These are phyloP conservation scores for Agrotis ipsilon DNA, from an alignment of 2,888 invertebrate genomes.

Conservation along the genomic window DNA sequence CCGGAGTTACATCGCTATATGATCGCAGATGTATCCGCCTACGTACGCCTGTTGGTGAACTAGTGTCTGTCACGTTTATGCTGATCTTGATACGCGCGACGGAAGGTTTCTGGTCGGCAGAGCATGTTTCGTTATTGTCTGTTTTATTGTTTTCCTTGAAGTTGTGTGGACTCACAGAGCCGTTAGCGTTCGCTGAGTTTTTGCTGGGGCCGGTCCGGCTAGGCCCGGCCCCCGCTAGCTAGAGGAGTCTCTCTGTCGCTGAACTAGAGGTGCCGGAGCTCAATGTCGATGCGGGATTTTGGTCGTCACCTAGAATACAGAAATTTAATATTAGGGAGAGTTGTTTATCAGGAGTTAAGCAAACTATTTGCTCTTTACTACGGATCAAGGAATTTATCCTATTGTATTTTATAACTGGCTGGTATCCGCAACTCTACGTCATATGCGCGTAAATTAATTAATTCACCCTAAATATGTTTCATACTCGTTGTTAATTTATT, in stretches of 20 bases:
- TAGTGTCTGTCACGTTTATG: slow-evolving; percentile 86
- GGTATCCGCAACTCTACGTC: too few species aligned
- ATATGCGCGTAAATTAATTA: too few species aligned
- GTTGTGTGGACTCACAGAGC: slow-evolving; percentile 75
- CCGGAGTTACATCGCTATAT: slow-evolving; percentile 87
- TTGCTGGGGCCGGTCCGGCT: slow-evolving; percentile 90
- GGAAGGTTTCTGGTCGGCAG: slow-evolving; percentile 65
- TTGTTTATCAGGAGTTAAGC: too few species aligned
- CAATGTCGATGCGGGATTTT: slow-evolving; percentile 91
- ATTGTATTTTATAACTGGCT: too few species aligned
- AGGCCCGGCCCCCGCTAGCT: slow-evolving; percentile 93
- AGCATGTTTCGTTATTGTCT: slow-evolving; percentile 69
- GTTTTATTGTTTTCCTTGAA: slow-evolving; percentile 71
- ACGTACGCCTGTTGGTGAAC: slow-evolving; percentile 83
- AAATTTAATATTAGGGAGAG: neutral
- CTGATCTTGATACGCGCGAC: slow-evolving; percentile 80
- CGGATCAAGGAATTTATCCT: too few species aligned
- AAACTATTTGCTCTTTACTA: too few species aligned
- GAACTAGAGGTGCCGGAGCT: slow-evolving; percentile 93
- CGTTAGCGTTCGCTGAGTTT: slow-evolving; percentile 77
- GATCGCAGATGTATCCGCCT: slow-evolving; percentile 88
- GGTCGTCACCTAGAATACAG: slow-evolving; percentile 85
- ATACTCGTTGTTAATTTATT: neutral
- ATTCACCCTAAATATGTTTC: neutral
- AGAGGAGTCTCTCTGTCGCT: slow-evolving; percentile 94